Base-by-base conservation (phyloP, 2,888 invertebrate species). In the Venustoraphidia nigricollis region DNA sequence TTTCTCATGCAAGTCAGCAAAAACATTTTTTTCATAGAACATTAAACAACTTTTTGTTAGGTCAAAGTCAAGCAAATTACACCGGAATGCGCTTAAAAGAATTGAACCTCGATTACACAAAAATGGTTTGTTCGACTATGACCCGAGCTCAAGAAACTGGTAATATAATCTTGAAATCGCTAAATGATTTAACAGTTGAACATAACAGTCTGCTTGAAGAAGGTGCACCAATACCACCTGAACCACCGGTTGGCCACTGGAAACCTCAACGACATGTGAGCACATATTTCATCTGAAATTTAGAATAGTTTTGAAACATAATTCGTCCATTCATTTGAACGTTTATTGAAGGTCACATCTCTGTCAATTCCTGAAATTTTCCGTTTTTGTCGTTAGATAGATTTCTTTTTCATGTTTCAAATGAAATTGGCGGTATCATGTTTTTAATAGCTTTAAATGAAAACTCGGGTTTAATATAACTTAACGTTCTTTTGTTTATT, bases 151-250 rank as follows among this genome's bases (percentile, higher is more conserved):
- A 83, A 55, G 91, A 98, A 66, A 98, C 97, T 0, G 88, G 90
- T 0, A 70, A 76, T 10, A 80, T 95, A 36, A 91, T 97, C 53
- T 73, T 81, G 34, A 73, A 81, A 56, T 74, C 76, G 58, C 69
- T 96, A 42, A 74, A 68, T 8, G 52, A 62, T 40, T 63, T 53
- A 73, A 75, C 68, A 11, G 71, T 81, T 1, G 71, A 73, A 48
- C 72, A 81, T 55, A 88, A 88, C 60, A 75, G 80, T 56, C 67
- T 90, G 56, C 67, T 98, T 14, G 77, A 88, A 50, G 97, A 98
- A 67, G 98, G 98, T 1, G 89, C 93, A 0, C 97, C 97, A 0
- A 81, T 93, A 55, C 86, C 89, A 0, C 95, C 96, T 0, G 95
- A 96, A 59, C 97, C 97, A 0, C 87, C 91, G 0, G 73, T 86